Conservation (phyloP, 1,140 invertebrate species). For the Philopotamus ludificatus region DNA sequence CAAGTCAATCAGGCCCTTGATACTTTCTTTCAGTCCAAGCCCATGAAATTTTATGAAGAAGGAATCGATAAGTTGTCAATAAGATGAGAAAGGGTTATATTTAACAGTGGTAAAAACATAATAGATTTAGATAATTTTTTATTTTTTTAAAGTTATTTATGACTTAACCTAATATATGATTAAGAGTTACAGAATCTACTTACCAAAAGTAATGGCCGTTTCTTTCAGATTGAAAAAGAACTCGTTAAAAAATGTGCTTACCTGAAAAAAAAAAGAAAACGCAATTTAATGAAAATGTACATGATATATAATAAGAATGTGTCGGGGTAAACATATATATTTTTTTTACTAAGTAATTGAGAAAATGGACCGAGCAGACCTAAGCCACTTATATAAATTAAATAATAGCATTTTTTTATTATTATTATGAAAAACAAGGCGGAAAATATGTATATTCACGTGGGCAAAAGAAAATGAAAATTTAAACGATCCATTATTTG, state of each 20-base stretch:
- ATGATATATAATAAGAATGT: not conserved
- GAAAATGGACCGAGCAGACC: constrained; percentile 29
- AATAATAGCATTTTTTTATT: constrained; percentile 7
- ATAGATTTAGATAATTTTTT: no score
- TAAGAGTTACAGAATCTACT: not conserved
- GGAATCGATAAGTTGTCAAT: no score
- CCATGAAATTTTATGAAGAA: no score
- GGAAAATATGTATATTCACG: constrained; percentile 8
- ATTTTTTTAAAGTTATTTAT: no score
- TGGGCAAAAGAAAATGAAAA: constrained; percentile 7
- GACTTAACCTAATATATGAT: no score
- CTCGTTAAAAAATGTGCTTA: constrained; percentile 1
- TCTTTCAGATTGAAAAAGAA: not conserved
- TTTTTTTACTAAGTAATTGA: constrained; percentile 28
- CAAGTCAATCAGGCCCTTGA: no score
- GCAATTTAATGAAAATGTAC: not conserved
- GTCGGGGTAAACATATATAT: constrained; percentile 2
- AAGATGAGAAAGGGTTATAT: no score
- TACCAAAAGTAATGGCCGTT: not conserved
- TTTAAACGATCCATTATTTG: not conserved
- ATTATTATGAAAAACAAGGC: not conserved
- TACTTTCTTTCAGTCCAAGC: no score
- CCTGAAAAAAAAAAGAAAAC: constrained; percentile 29
- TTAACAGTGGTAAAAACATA: no score
- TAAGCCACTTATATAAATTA: constrained; percentile 32